These are phyloP conservation scores for Guaruba guarouba DNA, from an alignment of 2,113 vertebrate genomes.

Conservation along the genomic window DNA sequence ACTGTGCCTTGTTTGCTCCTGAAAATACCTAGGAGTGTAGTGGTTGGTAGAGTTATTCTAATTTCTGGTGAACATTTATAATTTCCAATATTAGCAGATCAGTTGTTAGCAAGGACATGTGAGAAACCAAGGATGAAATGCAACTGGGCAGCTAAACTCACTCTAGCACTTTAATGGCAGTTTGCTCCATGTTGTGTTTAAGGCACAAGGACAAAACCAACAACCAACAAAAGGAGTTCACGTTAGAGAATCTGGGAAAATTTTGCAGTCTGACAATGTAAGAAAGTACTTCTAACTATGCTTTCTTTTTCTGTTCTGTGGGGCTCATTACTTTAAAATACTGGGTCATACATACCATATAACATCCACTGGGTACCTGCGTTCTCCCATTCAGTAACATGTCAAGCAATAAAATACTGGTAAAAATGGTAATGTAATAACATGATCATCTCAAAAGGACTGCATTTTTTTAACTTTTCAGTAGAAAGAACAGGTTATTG, in stretches of 20 bases:
- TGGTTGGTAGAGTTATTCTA: not conserved
- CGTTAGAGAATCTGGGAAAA: not conserved
- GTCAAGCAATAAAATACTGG: not conserved
- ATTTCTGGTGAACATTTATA: not conserved
- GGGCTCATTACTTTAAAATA: not conserved
- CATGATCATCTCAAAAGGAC: not conserved
- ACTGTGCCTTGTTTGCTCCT: not conserved
- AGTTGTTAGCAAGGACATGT: not conserved
- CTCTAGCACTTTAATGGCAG: not conserved
- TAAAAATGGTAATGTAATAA: not conserved
- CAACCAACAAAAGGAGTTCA: not conserved
- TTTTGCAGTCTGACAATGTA: not conserved
- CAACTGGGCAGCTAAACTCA: not conserved
- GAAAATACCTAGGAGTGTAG: not conserved
- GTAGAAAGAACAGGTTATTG: not conserved
- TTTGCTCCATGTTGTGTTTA: not conserved
- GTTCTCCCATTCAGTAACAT: not conserved
- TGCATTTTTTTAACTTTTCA: not conserved
- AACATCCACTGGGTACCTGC: not conserved
- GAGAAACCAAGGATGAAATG: not conserved
- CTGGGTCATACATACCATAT: accelerated
- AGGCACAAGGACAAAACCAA: not conserved
- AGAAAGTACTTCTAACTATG: not conserved
- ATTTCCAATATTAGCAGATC: not conserved
- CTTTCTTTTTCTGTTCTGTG: not conserved